Evolutionary conservation across 1,140 invertebrate genomes (phyloP).

Genomic region (Drosophila orena): DNA sequence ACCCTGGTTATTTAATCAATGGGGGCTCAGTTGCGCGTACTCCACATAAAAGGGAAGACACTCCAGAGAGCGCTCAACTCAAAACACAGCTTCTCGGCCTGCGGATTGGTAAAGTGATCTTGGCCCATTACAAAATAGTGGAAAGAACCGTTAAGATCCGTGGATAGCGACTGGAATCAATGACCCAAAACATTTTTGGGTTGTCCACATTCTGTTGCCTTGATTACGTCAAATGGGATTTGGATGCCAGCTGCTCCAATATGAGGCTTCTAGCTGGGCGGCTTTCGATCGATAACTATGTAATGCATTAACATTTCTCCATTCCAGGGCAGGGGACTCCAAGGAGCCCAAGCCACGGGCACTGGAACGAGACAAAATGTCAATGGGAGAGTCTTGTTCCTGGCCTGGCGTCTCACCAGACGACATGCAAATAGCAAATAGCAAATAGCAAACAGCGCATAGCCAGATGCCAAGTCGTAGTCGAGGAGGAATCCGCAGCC

Average conservation of each 20-base stretch:
- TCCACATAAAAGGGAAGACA: conserved; percentile 47
- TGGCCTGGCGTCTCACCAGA: conserved; percentile 44
- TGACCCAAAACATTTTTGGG: conserved; percentile 73
- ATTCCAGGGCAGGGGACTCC: conserved; percentile 5
- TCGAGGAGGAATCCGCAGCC: conserved; percentile 25
- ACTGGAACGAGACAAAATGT: conserved; percentile 45
- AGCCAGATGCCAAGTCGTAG: conserved; percentile 27
- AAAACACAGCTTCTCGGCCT: conserved; percentile 1
- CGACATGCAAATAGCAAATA: conserved; percentile 35
- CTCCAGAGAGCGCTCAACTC: conserved; percentile 64
- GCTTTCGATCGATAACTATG: conserved; percentile 44
- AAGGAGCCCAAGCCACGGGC: conserved; percentile 1
- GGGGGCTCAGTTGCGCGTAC: conserved; percentile 41
- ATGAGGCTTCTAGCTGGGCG: conserved; percentile 59
- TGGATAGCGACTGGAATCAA: conserved; percentile 70
- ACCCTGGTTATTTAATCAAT: conserved; percentile 75
- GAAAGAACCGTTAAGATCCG: conserved; percentile 70
- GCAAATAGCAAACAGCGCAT: conserved; percentile 2
- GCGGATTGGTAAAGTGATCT: conserved; percentile 69
- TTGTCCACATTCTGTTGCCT: conserved; percentile 68
- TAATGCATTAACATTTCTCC: conserved; percentile 75
- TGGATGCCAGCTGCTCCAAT: conserved; percentile 26
- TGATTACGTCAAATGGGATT: conserved; percentile 77
- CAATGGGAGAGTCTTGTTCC: conserved; percentile 71
- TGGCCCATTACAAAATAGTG: conserved; percentile 46